Base-by-base conservation (phyloP, 1,140 invertebrate genomes). In the Drosophila kikkawai region DNA sequence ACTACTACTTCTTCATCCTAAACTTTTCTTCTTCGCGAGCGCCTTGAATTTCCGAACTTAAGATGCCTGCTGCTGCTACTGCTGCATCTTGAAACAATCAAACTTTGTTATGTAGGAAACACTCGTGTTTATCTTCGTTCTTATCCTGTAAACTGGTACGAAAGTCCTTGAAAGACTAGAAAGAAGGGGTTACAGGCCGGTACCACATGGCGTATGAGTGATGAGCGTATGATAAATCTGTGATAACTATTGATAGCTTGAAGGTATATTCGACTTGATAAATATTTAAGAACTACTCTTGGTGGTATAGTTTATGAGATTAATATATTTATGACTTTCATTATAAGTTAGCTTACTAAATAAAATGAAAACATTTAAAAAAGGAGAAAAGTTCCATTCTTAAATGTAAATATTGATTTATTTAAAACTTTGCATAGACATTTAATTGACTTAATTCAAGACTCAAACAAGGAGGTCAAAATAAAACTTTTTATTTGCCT, bases 11-110 rank as follows among this genome's bases (percentile, higher is more conserved):
- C 65, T 26, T 47, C 32, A 44, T 37, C 66, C n/a, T 57, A 50
- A 66, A 71, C 56, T 34, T 41, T 76, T 65, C 70, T 67, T 87
- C 73, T 50, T 75, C 59, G 68, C 79, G 26, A 50, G 50, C 56
- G 75, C 69, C 77, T 80, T 73, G 67, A 59, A 74, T 36, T 59
- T 41, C 41, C 75, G n/a, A 74, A 69, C 57, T 75, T 44, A 57
- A 59, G 66, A 58, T 75, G 53, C 47, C 56, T 55, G 51, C 34
- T 37, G 50, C 26, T 50, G n/a, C 48, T 51, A 4, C 51, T 60
- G 68, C 59, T 60, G 68, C 67, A 66, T 61, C 66, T 74, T 58
- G 37, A 55, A 42, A 51, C 42, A 56, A 71, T 53, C 47, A 37
- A 75, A 75, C 71, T 75, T 75, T 76, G 39, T 70, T 39, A 51